phyloP scores from a whole-genome alignment of 2,888 invertebrate genomes.

The Geophilus truncorum region DNA sequence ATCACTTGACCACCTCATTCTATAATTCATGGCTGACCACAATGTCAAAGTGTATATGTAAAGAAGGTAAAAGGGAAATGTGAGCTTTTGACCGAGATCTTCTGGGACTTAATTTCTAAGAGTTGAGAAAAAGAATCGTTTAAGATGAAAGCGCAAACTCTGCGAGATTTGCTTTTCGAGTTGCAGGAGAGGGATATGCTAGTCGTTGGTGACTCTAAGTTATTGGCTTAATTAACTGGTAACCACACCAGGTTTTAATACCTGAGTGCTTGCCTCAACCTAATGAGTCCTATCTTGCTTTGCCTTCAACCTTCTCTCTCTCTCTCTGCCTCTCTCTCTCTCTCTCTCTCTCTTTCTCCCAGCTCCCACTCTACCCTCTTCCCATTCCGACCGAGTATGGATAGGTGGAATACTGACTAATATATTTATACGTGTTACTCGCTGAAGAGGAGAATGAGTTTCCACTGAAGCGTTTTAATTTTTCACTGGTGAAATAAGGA shows the following conservation, averaged over 20 bases:
- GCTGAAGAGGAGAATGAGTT: background rate
- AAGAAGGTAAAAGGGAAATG: background rate
- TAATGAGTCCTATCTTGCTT: background rate
- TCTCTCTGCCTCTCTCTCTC: background rate
- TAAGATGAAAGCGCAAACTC: background rate
- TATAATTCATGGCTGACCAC: background rate
- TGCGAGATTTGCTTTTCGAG: background rate
- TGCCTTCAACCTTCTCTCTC: background rate
- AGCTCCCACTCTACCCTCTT: background rate
- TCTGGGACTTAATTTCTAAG: background rate
- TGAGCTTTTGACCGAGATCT: background rate
- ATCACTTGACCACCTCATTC: background rate
- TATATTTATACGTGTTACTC: background rate
- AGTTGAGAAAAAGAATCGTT: background rate
- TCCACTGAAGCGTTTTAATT: background rate
- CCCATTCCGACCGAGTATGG: background rate
- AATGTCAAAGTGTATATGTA: background rate
- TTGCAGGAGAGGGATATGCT: background rate
- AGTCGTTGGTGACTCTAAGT: constrained; percentile 7
- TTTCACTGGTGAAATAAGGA: constrained; percentile 10
- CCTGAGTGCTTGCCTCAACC: constrained; percentile 10
- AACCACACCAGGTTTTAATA: constrained; percentile 25
- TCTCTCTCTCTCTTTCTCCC: background rate
- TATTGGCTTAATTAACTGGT: constrained; percentile 23
- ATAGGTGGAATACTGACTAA: background rate